Percentiles rank a stretch among this genome's conserved stretches.
phyloP scores from a whole-genome alignment of 2,888 invertebrate genomes.

The Hypena proboscidalis region DNA sequence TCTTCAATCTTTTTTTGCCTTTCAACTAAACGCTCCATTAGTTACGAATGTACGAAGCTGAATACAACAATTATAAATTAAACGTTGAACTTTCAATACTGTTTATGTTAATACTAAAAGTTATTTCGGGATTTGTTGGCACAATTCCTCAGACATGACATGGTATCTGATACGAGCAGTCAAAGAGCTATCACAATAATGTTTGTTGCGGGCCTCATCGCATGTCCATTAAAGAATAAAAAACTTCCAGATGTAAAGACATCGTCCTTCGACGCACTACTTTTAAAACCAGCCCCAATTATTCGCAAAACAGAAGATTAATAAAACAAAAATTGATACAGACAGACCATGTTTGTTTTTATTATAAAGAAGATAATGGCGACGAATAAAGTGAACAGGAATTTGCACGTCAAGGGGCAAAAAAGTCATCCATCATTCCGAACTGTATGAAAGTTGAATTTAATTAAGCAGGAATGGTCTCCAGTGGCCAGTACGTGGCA shows the following conservation, averaged over 20 bases:
- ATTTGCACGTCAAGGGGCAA: conserved; percentile 25
- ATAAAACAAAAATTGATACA: conserved; percentile 41
- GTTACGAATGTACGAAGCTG: conserved; percentile 16
- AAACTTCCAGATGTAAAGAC: conserved; percentile 34
- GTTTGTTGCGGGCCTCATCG: conserved; percentile 39
- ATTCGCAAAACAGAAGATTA: conserved; percentile 40
- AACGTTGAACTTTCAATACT: conserved; percentile 12
- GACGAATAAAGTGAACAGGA: conserved; percentile 29
- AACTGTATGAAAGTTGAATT: conserved; percentile 9
- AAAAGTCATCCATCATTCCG: conserved; percentile 22
- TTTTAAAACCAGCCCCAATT: conserved; percentile 48
- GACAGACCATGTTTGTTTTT: conserved; percentile 31
- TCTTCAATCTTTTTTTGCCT: conserved; percentile 17
- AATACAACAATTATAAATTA: conserved; percentile 10
- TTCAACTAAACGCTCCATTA: conserved; percentile 18
- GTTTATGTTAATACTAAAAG: conserved; percentile 26
- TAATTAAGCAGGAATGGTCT: conserved; percentile 9
- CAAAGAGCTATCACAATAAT: conserved; percentile 63
- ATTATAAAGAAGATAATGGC: conserved; percentile 32
- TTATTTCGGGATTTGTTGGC: conserved; percentile 59
- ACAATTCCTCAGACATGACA: conserved; percentile 61
- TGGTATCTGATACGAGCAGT: conserved; percentile 63
- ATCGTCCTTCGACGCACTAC: conserved; percentile 52
- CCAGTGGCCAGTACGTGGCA: too few relatives aligned
- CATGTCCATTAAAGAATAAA: conserved; percentile 36